Base-by-base conservation (phyloP, 2,888 invertebrate genomes). In the Dorcus parallelipipedus region DNA sequence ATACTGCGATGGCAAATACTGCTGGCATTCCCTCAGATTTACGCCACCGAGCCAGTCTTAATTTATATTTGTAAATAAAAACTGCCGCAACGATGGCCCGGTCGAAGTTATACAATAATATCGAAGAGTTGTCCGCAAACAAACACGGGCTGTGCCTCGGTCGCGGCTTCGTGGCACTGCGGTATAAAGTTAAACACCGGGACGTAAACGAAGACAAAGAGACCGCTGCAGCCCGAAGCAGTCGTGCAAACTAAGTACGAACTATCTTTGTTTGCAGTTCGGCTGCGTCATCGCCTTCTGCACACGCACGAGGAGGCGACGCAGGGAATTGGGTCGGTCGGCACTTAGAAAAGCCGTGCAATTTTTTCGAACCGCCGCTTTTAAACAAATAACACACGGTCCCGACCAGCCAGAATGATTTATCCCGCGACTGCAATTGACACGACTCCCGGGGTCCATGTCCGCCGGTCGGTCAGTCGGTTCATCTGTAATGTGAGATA, bases 161-260 rank as follows among this genome's bases (percentile, higher is more conserved):
- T 54, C 56, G 63, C 65, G 64, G 67, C 56, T 56, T 60, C 57
- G 64, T 56, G 65, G 63, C 38, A 54, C 68, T 71, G 73, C 67
- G 74, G 75, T 71, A 71, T 70, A 64, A 76, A 76, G 73, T 77
- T 75, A 76, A 76, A 77, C 74, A 76, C 72, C 71, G 65, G 68
- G 70, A 71, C 67, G 69, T 70, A 70, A 74, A 73, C 71, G 69
- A 68, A 72, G 74, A 76, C 76, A 76, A 76, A 76, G 76, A 71
- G 68, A 74, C 73, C 73, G 71, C 72, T 72, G 69, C 66, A 72
- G 69, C 76, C 49, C 38, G 17, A 56, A 55, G 59, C 59, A 62
- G 26, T 74, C 69, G 68, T 67, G 68, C 70, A 73, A 75, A 74
- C 73, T 72, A 72, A 73, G 72, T 68, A 71, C 69, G 71, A 74